These are phyloP conservation scores for Heteractis magnifica DNA, from an alignment of 92 coral and sea anemone species.

Conservation along the genomic window DNA sequence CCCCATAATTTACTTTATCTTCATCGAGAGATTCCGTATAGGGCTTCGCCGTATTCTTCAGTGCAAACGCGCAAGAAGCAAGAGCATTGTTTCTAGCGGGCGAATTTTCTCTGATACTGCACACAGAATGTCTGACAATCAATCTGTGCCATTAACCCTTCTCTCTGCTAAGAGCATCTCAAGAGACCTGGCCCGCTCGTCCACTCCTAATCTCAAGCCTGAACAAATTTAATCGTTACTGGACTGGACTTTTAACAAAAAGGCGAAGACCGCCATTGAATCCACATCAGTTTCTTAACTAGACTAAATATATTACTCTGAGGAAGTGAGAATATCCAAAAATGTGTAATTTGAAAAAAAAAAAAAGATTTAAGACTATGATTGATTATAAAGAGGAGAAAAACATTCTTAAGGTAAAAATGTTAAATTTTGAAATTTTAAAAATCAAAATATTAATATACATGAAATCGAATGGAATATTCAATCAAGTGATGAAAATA, in stretches of 20 bases:
- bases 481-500: neutral
- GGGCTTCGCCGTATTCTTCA: slow-evolving; percentile 14
- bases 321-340: too few relatives aligned
- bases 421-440: too few relatives aligned
- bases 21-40: slow-evolving; percentile 34
- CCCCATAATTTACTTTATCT: slow-evolving; percentile 38
- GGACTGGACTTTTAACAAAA: neutral
- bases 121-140: neutral
- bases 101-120: neutral
- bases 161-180: neutral
- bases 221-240: neutral
- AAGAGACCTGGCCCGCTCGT: neutral
- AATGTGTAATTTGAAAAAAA: too few relatives aligned
- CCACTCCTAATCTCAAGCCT: neutral
- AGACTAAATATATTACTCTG: too few relatives aligned
- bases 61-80: neutral
- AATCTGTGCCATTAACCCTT: neutral
- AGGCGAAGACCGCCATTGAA: too few relatives aligned
- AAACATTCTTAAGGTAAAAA: neutral
- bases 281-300: too few relatives aligned
- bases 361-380: too few relatives aligned
- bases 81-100: neutral
- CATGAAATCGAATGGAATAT: neutral
- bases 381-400: too few relatives aligned
- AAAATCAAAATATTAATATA: too few relatives aligned